Base-by-base conservation (phyloP, 2,888 invertebrate species). In the Actias luna region DNA sequence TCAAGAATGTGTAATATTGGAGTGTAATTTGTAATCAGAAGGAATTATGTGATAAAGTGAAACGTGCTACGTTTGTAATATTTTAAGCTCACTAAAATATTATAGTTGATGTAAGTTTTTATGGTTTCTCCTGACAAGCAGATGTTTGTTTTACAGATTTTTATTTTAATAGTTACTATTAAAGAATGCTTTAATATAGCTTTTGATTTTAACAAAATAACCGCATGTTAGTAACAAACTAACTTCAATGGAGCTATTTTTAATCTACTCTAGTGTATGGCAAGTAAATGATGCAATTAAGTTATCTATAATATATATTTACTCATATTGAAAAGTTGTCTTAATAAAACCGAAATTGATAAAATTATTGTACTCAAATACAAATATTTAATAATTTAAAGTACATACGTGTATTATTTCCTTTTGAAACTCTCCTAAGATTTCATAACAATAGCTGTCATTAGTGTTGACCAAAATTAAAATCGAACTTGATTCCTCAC, bases 391-490 rank as follows among this genome's bases (percentile, higher is more conserved):
- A 7, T 42, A 18, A 14, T 18, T 55, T 55, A 29, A n/a, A 12
- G 25, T 18, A 22, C 22, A 50, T 50, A 12, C 5, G 12, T 55
- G 5, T 55, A 7, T 55, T n/a, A n/a, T 55, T 55, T 14, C 7
- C 16, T 29, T 55, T 55, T 55, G 52, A 57, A 27, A 29, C 29
- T 18, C 5, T 36, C 29, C 22, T 55, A 31, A 39, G 18, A 58
- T 42, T 62, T n/a, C 72, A 67, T 68, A 74, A 78, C 78, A 80
- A 79, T 77, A 75, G 73, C 69, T 72, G 75, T 76, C 76, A 75
- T 77, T 72, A 78, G 71, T 73, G 74, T 69, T 70, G 72, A 73
- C 73, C 73, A 77, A 73, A 76, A 76, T 80, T 74, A 73, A 76
- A 80, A 77, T 81, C 74, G 74, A 77, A 77, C 70, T 77, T 74